Conservation (phyloP, 2,888 invertebrate species). For the Oligia fasciuncula region DNA sequence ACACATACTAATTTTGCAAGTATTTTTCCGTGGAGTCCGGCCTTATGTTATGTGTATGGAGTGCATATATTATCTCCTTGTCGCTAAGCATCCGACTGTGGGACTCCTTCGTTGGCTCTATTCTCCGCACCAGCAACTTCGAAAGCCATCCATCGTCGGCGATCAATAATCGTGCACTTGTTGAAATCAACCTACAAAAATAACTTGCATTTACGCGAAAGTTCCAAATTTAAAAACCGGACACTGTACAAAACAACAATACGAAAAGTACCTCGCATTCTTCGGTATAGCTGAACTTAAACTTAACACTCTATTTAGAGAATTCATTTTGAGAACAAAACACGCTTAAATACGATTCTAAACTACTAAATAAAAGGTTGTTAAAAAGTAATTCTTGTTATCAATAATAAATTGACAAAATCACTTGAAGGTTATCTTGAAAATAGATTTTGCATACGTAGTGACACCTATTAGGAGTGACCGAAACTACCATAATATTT, state of each 20-base stretch:
- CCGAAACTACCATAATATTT: conserved; percentile 61
- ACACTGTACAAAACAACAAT: conserved; percentile 64
- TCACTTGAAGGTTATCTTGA: conserved; percentile 89
- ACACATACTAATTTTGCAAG: conserved; percentile 96
- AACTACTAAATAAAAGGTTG: conserved; percentile 69
- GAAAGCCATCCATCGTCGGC: conserved; percentile 95
- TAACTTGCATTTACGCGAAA: conserved; percentile 68
- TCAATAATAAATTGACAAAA: conserved; percentile 85
- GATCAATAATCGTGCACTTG: conserved; percentile 77
- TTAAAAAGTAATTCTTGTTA: conserved; percentile 79
- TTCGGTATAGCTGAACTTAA: conserved; percentile 80
- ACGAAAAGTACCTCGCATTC: conserved; percentile 80
- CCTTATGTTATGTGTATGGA: conserved; percentile 98
- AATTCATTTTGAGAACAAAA: conserved; percentile 79
- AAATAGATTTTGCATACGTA: conserved; percentile 80
- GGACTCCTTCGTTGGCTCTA: conserved; percentile 98
- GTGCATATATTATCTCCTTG: conserved; percentile 98
- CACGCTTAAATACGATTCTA: conserved; percentile 59
- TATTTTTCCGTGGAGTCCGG: conserved; percentile 97
- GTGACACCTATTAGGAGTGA: conserved; percentile 81
- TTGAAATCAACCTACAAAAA: conserved; percentile 85
- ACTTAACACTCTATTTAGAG: conserved; percentile 81
- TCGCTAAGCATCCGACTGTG: conserved; percentile 99
- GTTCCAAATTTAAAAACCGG: conserved; percentile 73
- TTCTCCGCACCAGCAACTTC: conserved; percentile 96